Evolutionary conservation across 2,113 vertebrate species (phyloP), one percentile per base, ranked within the genome.

Genomic region (Pelmatolapia mariae): DNA sequence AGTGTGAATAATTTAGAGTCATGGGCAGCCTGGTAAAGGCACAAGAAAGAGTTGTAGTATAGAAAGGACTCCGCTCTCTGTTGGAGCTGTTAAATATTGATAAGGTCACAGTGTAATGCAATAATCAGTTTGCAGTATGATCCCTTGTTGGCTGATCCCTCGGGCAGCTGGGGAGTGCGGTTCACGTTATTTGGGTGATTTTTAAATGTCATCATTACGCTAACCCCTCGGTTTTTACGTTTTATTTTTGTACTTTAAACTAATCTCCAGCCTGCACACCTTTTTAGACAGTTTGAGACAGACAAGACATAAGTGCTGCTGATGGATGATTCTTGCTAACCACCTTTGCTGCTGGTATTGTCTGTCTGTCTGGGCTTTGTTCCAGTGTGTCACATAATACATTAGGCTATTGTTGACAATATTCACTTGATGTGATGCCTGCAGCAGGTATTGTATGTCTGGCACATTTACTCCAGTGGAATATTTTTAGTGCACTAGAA

Each of bases 1-100:
- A 15, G 45, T 61, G 81, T 97, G 88, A 97, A 97, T 97, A 96
- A 97, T 97, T 97, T 89, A 97, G 92, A 38, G 50, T 56, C 24
- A 8, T 43, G 47, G 57, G 80, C 52, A 13, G 89, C 38, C 80
- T 31, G 87, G 36, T 89, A 43, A 85, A 91, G 87, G 83, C 87
- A 52, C 87, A 57, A 91, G 86, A 92, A 92, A 87, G 85, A 84
- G 78, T 89, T 87, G 90, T 78, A 89, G 90, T 91, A n/a, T 45
- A 78, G 91, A 94, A 91, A 92, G 80, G 59, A 61, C 26, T 10
- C 50, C 82, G 68, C 84, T 90, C 79, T 83, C 86, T 93, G 91
- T 85, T 87, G 83, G 54, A 68, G 59, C 71, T 61, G 63, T 96
- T 87, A 96, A 96, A 96, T 93, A 96, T 96, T 96, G 81, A 97